Conservation (phyloP, 1,140 invertebrate species). For the Tetramorium parvispinum region DNA sequence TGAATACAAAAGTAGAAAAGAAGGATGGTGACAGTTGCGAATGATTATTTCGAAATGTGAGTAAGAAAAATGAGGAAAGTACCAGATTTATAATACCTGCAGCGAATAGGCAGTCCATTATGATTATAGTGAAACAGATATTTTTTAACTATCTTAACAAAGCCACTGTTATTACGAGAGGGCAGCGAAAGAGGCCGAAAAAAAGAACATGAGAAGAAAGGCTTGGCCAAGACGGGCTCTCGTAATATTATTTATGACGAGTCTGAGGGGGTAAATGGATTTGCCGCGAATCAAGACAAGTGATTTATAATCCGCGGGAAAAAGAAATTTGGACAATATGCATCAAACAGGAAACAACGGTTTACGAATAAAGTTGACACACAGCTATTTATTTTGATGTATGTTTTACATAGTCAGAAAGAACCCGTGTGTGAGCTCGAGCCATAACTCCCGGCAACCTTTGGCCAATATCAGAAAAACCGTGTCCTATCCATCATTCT, state of each 20-base stretch:
- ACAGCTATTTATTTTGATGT: slow-evolving; percentile 24
- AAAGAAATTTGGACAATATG: slow-evolving; percentile 18
- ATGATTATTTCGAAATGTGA: slow-evolving; percentile 5
- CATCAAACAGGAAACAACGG: neutral
- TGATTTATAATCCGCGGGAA: slow-evolving; percentile 25
- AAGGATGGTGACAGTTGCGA: slow-evolving; percentile 8
- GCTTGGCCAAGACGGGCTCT: neutral
- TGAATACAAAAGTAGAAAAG: neutral
- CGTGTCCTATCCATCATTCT: slow-evolving; percentile 64
- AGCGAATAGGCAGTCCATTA: neutral
- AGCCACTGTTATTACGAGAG: neutral
- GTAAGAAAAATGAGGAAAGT: slow-evolving; percentile 23
- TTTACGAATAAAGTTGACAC: slow-evolving; percentile 29
- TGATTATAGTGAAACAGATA: neutral
- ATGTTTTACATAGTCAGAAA: slow-evolving; percentile 15
- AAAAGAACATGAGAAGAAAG: neutral
- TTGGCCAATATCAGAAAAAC: slow-evolving; percentile 52
- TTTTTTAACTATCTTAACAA: neutral
- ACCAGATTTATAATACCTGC: slow-evolving; percentile 10
- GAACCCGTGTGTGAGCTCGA: neutral
- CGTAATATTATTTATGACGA: slow-evolving; percentile 28
- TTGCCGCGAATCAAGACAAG: slow-evolving; percentile 18
- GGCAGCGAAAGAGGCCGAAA: neutral
- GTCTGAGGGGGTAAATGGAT: neutral
- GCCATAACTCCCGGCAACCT: slow-evolving; percentile 51